Percentiles rank a stretch among this genome's conserved stretches.
Conservation (phyloP, 1,140 invertebrate species). For the Rhysida immarginata region DNA sequence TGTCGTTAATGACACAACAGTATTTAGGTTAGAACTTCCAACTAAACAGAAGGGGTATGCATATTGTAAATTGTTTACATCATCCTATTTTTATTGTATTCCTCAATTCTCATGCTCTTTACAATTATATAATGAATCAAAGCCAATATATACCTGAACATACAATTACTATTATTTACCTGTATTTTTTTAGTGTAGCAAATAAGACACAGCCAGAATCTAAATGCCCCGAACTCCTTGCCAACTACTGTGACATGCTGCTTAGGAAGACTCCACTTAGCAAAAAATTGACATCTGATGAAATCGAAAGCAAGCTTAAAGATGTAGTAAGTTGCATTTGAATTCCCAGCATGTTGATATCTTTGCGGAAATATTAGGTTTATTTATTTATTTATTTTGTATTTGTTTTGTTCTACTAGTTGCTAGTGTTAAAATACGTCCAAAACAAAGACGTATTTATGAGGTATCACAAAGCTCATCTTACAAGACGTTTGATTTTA, state of each 20-base stretch:
- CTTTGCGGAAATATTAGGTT: neutral
- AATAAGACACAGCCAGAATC: slow-evolving; percentile 63
- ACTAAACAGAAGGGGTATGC: slow-evolving; percentile 41
- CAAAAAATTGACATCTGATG: slow-evolving; percentile 91
- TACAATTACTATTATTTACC: no score
- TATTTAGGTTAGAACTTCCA: slow-evolving; percentile 71
- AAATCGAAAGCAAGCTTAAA: slow-evolving; percentile 83
- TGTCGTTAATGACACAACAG: slow-evolving; percentile 95
- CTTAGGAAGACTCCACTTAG: slow-evolving; percentile 89
- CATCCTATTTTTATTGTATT: neutral
- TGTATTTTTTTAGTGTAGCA: slow-evolving; percentile 19
- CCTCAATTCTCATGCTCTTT: neutral
- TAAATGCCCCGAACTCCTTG: slow-evolving; percentile 94
- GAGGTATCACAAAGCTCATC: slow-evolving; percentile 96
- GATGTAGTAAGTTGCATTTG: slow-evolving; percentile 70
- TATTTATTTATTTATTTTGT: neutral
- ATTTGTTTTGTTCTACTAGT: slow-evolving; percentile 31
- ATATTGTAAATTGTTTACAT: neutral
- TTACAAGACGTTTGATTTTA: slow-evolving; percentile 85
- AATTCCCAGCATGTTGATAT: no score
- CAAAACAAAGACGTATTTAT: slow-evolving; percentile 99
- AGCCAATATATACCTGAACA: no score
- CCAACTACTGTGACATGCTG: slow-evolving; percentile 99
- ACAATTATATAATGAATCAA: no score
- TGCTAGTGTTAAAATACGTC: slow-evolving; percentile 95